These are phyloP conservation scores for Platyscapa corneri DNA, from an alignment of 1,140 invertebrate species.

Conservation along the genomic window DNA sequence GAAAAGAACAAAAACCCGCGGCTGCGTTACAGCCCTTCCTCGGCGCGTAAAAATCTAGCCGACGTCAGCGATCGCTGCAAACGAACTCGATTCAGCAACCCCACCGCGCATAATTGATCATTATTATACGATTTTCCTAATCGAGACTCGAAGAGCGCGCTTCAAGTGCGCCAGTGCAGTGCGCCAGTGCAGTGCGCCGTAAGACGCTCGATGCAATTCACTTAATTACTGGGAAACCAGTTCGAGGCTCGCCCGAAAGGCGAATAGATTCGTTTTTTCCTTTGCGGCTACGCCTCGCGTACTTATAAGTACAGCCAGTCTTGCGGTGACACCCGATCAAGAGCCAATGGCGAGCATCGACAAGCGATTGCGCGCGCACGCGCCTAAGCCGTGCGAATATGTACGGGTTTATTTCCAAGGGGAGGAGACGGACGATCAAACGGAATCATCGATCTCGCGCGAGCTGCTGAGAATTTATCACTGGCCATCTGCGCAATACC, in stretches of 20 bases:
- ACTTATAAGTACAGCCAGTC: background rate
- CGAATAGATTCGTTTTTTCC: conserved; percentile 17
- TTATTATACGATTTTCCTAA: conserved; percentile 47
- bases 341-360: background rate
- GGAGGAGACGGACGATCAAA: conserved; percentile 53
- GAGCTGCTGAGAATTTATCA: conserved; percentile 53
- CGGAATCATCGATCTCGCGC: conserved; percentile 54
- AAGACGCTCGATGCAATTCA: conserved; percentile 7
- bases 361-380: conserved; percentile 3
- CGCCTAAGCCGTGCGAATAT: background rate
- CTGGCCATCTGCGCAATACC: background rate
- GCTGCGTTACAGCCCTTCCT: background rate
- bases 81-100: background rate
- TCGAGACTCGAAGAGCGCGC: background rate
- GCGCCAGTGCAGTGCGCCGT: too few species aligned
- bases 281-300: background rate
- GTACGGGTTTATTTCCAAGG: background rate
- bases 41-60: background rate
- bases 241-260: too few species aligned
- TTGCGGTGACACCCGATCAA: background rate
- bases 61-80: background rate
- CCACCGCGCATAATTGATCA: conserved; percentile 32
- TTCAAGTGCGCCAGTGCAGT: too few species aligned
- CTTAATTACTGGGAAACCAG: conserved; percentile 38
- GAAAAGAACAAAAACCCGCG: background rate